These are phyloP conservation scores for Larimichthys polyactis DNA, from an alignment of 2,113 vertebrate species.

Conservation along the genomic window DNA sequence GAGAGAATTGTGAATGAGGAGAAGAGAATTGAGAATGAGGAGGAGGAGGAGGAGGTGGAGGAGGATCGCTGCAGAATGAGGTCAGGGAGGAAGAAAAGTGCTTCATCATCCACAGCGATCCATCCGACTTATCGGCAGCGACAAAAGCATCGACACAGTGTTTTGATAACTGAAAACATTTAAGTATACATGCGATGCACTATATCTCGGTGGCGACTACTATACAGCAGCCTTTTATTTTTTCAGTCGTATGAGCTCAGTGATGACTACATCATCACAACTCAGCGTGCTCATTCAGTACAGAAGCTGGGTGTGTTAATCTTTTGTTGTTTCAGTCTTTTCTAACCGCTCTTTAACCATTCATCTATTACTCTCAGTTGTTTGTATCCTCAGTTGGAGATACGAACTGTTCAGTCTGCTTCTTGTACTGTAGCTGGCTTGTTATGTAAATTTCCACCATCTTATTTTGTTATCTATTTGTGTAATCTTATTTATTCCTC, in stretches of 20 bases:
- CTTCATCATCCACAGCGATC: constrained; percentile 68
- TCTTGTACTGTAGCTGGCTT: neutral
- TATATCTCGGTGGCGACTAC: neutral
- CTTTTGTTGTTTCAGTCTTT: neutral
- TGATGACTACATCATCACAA: neutral
- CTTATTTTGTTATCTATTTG: neutral
- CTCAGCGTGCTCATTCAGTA: neutral
- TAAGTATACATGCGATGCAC: neutral
- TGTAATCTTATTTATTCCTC: neutral
- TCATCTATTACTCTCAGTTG: neutral
- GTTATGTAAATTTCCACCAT: neutral
- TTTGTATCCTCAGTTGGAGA: neutral
- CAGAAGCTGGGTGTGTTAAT: neutral
- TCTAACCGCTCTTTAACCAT: neutral
- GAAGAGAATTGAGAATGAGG: constrained; percentile 58
- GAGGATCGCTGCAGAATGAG: constrained; percentile 59
- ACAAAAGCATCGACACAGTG: constrained; percentile 17
- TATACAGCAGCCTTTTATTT: too few species aligned
- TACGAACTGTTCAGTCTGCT: neutral
- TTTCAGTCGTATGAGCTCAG: neutral
- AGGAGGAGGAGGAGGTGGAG: constrained; percentile 40
- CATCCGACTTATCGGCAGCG: constrained; percentile 49
- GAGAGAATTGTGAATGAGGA: constrained; percentile 73
- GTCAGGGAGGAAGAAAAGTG: constrained; percentile 64
- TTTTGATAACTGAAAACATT: constrained; percentile 25